Percentiles rank a stretch among this genome's conserved stretches.
Evolutionary conservation across 2,797 vertebrate genomes (phyloP).

Genomic region (Eulemur albifrons): DNA sequence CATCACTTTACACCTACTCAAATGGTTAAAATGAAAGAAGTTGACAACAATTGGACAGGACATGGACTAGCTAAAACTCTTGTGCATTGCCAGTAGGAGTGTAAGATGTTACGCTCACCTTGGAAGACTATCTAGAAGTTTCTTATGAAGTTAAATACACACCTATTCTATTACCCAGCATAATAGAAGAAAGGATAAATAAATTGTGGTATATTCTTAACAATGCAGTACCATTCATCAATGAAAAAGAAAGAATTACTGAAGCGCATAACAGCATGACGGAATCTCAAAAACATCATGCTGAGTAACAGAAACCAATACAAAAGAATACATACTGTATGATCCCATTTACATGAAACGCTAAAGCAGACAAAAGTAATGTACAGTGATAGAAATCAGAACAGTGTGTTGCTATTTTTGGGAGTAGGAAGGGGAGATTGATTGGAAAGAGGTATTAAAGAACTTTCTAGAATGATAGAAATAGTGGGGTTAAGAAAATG

Average conservation of each 20-base stretch:
- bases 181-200: neutral
- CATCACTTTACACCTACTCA: neutral
- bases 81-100: neutral
- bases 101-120: neutral
- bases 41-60: neutral
- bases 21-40: neutral
- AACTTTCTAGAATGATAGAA: constrained; percentile 15
- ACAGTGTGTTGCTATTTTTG: neutral
- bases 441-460: neutral
- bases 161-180: neutral
- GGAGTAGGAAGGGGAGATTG: neutral
- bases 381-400: neutral
- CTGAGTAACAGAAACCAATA: neutral
- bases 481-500: neutral
- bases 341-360: neutral
- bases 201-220: neutral
- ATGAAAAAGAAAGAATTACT: neutral
- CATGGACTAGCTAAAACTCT: neutral
- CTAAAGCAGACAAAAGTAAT: neutral
- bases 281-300: neutral
- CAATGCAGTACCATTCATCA: neutral
- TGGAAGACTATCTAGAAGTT: neutral
- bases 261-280: neutral
- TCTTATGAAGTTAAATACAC: neutral
- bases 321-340: neutral